Conservation (phyloP, 2,888 invertebrate species). For the Anagyrus pseudococci region DNA sequence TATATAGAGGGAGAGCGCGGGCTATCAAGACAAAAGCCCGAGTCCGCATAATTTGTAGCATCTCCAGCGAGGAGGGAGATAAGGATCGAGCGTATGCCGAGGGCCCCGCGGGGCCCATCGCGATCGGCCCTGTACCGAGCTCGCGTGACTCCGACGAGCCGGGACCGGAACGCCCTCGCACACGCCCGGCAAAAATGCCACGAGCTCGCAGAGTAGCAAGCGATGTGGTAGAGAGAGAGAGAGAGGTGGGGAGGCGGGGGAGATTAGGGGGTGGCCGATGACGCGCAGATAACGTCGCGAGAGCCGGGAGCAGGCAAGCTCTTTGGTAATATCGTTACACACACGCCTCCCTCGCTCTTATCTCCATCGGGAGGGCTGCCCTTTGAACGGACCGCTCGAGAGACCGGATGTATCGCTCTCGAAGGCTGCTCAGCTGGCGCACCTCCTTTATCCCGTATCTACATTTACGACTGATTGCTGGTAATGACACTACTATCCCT, state of each 20-base stretch:
- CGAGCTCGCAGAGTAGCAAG: too few species aligned
- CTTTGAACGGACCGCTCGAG: too few species aligned
- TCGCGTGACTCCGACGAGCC: constrained; percentile 36
- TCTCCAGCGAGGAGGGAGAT: constrained; percentile 13
- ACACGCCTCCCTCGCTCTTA: constrained; percentile 38
- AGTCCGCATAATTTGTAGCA: constrained; percentile 30
- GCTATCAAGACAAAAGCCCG: too few species aligned
- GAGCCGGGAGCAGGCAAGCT: neutral
- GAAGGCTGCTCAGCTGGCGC: too few species aligned
- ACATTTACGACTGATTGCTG: too few species aligned
- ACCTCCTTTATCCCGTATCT: too few species aligned
- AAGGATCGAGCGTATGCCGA: constrained; percentile 19
- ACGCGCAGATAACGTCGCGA: neutral
- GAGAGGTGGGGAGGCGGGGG: neutral
- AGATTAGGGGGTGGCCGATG: neutral
- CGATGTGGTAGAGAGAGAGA: neutral
- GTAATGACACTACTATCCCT: too few species aligned
- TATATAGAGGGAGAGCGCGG: too few species aligned
- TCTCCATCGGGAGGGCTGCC: too few species aligned
- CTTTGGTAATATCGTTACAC: constrained; percentile 54
- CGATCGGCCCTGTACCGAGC: neutral
- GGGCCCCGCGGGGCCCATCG: constrained; percentile 2
- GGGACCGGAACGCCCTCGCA: neutral
- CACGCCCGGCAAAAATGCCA: neutral
- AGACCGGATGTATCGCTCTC: too few species aligned